Percentiles rank a stretch among this genome's conserved stretches.
phyloP scores from a whole-genome alignment of 2,888 invertebrate genomes.

The Piscicola geometra region DNA sequence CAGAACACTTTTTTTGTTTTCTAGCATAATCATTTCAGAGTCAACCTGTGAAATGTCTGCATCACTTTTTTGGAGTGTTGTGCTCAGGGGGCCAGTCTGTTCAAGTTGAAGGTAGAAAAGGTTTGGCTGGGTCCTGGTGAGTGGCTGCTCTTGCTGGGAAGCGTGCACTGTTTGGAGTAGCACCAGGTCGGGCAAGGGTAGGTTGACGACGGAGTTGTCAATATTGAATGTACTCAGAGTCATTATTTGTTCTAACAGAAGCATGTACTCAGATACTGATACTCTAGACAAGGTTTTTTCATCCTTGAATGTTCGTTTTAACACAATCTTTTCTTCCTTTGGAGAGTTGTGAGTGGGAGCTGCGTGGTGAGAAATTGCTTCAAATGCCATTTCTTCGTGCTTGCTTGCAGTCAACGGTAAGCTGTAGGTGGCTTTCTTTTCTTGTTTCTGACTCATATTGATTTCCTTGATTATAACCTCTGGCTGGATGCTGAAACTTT shows the following conservation, averaged over 20 bases:
- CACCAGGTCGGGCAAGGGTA: conserved; percentile 14
- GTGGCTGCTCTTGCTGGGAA: not conserved
- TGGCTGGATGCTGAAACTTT: not conserved
- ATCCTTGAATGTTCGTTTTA: conserved; percentile 2
- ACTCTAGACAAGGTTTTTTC: conserved; percentile 26
- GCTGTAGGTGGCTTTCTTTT: not conserved
- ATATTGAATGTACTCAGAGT: conserved; percentile 25
- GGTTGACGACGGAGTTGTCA: conserved; percentile 17
- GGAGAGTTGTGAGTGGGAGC: conserved; percentile 2
- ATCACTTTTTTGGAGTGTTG: not conserved
- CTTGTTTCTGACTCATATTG: not conserved
- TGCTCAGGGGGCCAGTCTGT: not conserved
- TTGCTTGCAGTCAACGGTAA: not conserved
- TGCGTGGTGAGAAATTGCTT: conserved; percentile 1
- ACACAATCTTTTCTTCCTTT: not conserved
- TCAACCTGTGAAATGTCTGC: not conserved
- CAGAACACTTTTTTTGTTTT: not conserved
- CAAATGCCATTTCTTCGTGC: not conserved
- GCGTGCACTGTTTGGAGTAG: conserved; percentile 13
- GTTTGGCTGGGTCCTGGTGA: conserved; percentile 22
- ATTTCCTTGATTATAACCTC: not conserved
- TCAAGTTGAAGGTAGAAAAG: conserved; percentile 24
- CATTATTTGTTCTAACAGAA: conserved; percentile 24
- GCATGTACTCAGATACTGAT: conserved; percentile 16
- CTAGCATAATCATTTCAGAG: not conserved